Conservation (phyloP, 2,888 invertebrate species). For the Mesorhabditis sp. region DNA sequence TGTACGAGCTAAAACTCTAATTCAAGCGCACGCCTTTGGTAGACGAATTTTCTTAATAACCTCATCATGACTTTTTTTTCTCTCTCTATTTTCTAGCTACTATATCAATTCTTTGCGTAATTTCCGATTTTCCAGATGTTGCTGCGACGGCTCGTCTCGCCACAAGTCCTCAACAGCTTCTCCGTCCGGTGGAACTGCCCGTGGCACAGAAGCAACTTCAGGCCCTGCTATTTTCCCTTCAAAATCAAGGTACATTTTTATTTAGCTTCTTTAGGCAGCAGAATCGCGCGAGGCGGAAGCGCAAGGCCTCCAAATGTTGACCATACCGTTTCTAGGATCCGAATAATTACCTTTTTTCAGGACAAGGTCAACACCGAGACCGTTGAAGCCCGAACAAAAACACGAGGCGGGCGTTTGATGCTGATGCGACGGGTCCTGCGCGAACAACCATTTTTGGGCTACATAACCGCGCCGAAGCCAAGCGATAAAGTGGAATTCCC, state of each 20-base stretch:
- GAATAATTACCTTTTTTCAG: slow-evolving; percentile 11
- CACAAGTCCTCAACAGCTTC: slow-evolving; percentile 15
- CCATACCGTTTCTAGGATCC: no score
- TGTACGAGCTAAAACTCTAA: not conserved
- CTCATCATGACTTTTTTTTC: not conserved
- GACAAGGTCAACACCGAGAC: slow-evolving; percentile 45
- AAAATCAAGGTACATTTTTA: slow-evolving; percentile 23
- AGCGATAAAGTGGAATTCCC: not conserved
- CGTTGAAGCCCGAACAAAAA: slow-evolving; percentile 40
- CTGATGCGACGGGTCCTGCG: slow-evolving; percentile 49
- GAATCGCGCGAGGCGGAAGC: no score
- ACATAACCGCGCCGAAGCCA: slow-evolving; percentile 32
- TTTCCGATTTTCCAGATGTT: slow-evolving; percentile 15
- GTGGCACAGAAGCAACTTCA: slow-evolving; percentile 51
- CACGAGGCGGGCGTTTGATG: slow-evolving; percentile 44
- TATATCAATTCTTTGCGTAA: not conserved
- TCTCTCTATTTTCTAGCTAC: not conserved
- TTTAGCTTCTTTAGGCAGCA: not conserved
- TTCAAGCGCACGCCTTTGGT: not conserved
- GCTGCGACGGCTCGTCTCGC: slow-evolving; percentile 16
- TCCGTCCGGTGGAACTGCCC: slow-evolving; percentile 51
- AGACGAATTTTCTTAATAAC: not conserved
- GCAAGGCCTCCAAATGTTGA: no score
- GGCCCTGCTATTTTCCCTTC: slow-evolving; percentile 49
- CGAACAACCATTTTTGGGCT: slow-evolving; percentile 50